A percentile compares a stretch with the other conserved stretches of the same genome.
These are phyloP conservation scores for Ciconia maguari DNA, from an alignment of 2,113 vertebrate genomes.

Conservation along the genomic window DNA sequence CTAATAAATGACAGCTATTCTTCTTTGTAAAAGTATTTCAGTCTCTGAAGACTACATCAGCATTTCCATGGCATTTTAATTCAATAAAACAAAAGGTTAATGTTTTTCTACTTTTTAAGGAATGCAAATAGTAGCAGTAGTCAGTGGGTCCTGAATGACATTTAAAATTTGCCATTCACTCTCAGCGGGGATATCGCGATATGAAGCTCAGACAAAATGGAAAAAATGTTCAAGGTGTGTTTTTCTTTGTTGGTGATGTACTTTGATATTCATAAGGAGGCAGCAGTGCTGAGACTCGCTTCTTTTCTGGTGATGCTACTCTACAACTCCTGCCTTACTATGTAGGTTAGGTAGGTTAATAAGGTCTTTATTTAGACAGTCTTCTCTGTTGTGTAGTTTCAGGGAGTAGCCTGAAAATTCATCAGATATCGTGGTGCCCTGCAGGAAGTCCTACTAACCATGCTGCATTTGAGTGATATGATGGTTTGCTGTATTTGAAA, in stretches of 20 bases:
- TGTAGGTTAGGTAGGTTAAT: background rate
- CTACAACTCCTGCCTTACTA: background rate
- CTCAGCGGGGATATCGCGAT: conserved; percentile 62
- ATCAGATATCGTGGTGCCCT: background rate
- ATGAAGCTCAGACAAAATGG: conserved; percentile 2
- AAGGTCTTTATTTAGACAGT: background rate
- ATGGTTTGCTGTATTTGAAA: background rate
- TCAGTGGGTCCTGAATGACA: conserved; percentile 73
- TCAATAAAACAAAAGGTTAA: conserved; percentile 87
- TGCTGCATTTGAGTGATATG: background rate
- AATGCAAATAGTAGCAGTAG: conserved; percentile 78
- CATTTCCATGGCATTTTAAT: conserved; percentile 84
- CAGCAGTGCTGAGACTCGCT: background rate
- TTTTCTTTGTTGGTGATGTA: background rate
- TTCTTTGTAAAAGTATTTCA: conserved; percentile 79
- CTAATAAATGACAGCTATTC: conserved; percentile 83
- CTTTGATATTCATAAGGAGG: background rate
- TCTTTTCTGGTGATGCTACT: background rate
- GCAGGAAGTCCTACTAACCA: background rate
- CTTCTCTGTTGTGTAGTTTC: background rate
- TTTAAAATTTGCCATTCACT: conserved; percentile 70
- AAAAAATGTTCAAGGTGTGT: background rate
- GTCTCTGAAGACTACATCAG: conserved; percentile 80
- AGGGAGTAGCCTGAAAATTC: background rate
- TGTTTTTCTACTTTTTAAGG: conserved; percentile 78